Evolutionary conservation across 2,113 vertebrate species (phyloP), one percentile per base, ranked within the genome.

Genomic region (Pomatostomus ruficeps): DNA sequence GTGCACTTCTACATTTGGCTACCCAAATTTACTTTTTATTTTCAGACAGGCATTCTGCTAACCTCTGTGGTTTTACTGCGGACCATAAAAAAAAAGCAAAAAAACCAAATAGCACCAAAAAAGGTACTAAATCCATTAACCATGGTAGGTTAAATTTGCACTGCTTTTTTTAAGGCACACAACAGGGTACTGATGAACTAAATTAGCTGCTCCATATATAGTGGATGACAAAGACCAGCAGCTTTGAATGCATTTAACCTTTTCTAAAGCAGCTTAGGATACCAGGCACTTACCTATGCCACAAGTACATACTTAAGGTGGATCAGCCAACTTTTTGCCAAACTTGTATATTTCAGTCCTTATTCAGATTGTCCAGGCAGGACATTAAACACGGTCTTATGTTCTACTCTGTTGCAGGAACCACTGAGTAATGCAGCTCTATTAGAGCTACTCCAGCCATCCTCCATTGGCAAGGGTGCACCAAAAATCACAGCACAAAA

Each of bases 191-290:
- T 80, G 85, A 62, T 6, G 0, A 80, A 88, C 63, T 74, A 90
- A 96, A 92, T 88, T 80, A 88, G 63, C 43, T 25, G 14, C 24
- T 94, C 35, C 29, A 28, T 61, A 65, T 49, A 76, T 66, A 96
- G 71, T 4, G 10, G 40, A 58, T 54, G 61, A 79, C 74, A 73
- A 82, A 72, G 71, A 45, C 20, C 49, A 65, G 38, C 42, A 76
- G n/a, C 49, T 88, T 80, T 68, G 66, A 91, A 88, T 1, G 1
- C 8, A 54, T 79, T 83, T 88, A 93, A 79, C 67, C 66, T 85
- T 72, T 92, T 68, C 35, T 63, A 89, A 89, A 81, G 24, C 75
- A 88, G 54, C 46, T 85, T 58, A 66, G 77, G 72, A 48, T 28
- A 85, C 38, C 2, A 3, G 66, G 66, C 25, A 65, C 24, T 82